Evolutionary conservation across 2,888 invertebrate species (phyloP).

Genomic region (Callimorpha dominula): DNA sequence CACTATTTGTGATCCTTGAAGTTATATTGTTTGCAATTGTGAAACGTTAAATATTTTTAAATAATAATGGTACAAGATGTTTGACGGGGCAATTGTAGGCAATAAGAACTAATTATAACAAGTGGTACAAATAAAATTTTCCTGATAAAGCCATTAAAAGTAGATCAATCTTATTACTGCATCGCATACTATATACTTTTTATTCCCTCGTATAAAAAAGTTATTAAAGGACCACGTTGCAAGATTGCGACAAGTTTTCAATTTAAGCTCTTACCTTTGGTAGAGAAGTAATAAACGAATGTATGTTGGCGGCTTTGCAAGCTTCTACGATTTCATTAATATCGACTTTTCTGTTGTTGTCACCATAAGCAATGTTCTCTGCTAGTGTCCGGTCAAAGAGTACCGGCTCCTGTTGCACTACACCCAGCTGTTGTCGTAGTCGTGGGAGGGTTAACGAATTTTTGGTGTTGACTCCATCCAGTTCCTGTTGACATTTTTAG

Average conservation of each 20-base stretch:
- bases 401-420: conserved; percentile 95
- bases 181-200: not conserved
- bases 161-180: no score
- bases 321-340: conserved; percentile 92
- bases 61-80: no score
- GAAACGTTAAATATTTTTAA: no score
- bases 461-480: conserved; percentile 87
- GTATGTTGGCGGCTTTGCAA: conserved; percentile 93
- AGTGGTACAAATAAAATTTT: no score
- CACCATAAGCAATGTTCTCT: conserved; percentile 96
- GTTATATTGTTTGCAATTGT: no score
- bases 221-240: not conserved
- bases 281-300: conserved; percentile 90
- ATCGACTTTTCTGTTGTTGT: conserved; percentile 89
- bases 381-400: conserved; percentile 93
- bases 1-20: no score
- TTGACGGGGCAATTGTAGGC: no score
- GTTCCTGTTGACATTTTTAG: conserved; percentile 62
- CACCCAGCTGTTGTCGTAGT: conserved; percentile 91
- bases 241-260: not conserved
- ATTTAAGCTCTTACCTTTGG: conserved; percentile 84
- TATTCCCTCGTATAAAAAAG: not conserved
- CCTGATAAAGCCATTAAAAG: no score
- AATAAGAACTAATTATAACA: no score
- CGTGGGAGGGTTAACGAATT: conserved; percentile 88